phyloP scores from a whole-genome alignment of 2,797 vertebrate species.

The Psittacula derbiana region DNA sequence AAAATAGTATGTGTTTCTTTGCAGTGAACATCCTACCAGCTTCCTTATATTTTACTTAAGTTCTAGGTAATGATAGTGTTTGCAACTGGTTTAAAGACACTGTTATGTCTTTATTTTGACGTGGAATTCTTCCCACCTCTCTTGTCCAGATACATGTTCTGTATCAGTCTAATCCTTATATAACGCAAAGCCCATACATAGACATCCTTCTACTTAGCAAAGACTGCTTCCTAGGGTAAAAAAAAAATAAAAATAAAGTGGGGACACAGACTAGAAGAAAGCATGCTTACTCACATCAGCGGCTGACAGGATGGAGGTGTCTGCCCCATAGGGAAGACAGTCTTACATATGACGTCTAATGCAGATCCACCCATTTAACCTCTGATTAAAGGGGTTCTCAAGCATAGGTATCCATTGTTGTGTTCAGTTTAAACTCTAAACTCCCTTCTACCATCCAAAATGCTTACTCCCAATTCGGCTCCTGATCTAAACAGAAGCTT shows the following conservation, averaged over 20 bases:
- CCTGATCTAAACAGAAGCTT: not conserved
- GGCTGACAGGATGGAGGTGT: not conserved
- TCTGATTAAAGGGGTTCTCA: not conserved
- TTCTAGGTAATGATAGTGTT: not conserved
- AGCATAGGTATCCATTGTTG: not conserved
- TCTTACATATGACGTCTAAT: not conserved
- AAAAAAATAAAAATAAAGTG: not conserved
- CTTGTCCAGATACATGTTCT: not conserved
- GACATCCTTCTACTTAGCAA: not conserved
- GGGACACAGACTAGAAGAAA: not conserved
- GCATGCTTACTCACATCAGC: fast-evolving
- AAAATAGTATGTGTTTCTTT: not conserved
- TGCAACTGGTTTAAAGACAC: not conserved
- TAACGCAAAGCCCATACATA: not conserved
- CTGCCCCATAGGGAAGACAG: not conserved
- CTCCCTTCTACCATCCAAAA: not conserved
- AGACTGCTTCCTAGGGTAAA: not conserved
- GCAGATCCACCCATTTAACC: not conserved
- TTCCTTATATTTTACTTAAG: not conserved
- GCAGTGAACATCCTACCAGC: not conserved
- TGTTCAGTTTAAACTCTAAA: not conserved
- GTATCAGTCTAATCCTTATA: not conserved
- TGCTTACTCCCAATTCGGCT: not conserved
- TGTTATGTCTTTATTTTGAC: not conserved
- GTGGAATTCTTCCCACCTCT: not conserved